Conservation (phyloP, 1,140 invertebrate genomes). For the Solenopsis invicta region DNA sequence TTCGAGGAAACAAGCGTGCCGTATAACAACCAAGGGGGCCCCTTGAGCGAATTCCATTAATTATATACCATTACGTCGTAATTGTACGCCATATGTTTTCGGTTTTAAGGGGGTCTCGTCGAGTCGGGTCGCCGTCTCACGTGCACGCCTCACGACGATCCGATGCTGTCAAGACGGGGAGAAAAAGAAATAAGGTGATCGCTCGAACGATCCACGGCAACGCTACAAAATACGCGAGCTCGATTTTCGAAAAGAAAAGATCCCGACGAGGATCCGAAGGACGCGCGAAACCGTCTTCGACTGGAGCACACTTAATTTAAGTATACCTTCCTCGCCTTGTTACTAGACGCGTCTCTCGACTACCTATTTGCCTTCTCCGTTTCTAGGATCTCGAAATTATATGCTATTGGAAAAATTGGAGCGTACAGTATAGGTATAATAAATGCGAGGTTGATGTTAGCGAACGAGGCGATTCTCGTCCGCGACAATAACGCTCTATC, state of each 20-base stretch:
- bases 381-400: constrained; percentile 4
- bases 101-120: constrained; percentile 62
- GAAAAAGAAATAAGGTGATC: constrained; percentile 30
- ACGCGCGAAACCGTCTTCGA: background rate
- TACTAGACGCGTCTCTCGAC: background rate
- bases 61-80: constrained; percentile 75
- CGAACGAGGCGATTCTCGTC: constrained; percentile 32
- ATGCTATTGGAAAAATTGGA: constrained; percentile 3
- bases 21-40: constrained; percentile 28
- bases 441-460: constrained; percentile 20
- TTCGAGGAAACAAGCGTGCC: constrained; percentile 70
- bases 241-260: background rate
- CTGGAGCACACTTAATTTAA: background rate
- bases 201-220: constrained; percentile 24
- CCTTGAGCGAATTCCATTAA: constrained; percentile 71
- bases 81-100: constrained; percentile 75
- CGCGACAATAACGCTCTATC: constrained; percentile 47
- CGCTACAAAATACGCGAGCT: constrained; percentile 30
- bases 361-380: background rate
- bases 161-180: constrained; percentile 41
- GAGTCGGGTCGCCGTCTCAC: constrained; percentile 19
- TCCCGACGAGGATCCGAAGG: background rate
- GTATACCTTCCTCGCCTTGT: background rate
- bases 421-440: background rate
- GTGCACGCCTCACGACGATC: constrained; percentile 3